These are phyloP conservation scores for Acanthoscelides obtectus DNA, from an alignment of 2,888 invertebrate species.

Conservation along the genomic window DNA sequence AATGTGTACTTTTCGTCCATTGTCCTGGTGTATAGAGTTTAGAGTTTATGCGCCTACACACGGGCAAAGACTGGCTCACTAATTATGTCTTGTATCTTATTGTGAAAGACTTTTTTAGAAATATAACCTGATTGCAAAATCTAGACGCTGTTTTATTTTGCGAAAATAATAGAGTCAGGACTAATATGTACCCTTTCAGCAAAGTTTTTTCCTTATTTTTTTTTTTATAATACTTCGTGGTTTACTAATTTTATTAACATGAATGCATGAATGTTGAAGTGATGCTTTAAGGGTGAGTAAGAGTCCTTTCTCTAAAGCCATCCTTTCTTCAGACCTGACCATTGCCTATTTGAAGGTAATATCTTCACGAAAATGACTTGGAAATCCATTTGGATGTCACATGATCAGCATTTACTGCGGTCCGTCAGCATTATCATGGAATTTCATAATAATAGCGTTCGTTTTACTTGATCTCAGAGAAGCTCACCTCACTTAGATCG, in stretches of 20 bases:
- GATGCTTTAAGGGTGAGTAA: constrained; percentile 36
- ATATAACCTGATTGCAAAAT: constrained; percentile 44
- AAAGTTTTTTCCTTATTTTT: constrained; percentile 19
- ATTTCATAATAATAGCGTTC: too few species aligned
- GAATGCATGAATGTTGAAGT: constrained; percentile 25
- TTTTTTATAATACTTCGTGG: not conserved
- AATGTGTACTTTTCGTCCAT: not conserved
- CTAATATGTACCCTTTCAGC: constrained; percentile 43
- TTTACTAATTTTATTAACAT: constrained; percentile 13
- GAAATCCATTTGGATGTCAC: too few species aligned
- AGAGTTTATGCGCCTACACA: constrained; percentile 15
- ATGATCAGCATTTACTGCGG: too few species aligned
- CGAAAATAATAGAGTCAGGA: constrained; percentile 25
- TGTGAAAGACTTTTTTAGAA: constrained; percentile 48
- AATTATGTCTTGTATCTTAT: constrained; percentile 43
- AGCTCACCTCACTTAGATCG: too few species aligned
- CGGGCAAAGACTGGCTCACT: constrained; percentile 42
- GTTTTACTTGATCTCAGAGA: too few species aligned
- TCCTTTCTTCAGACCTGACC: not conserved
- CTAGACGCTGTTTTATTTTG: constrained; percentile 25
- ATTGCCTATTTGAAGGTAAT: too few species aligned
- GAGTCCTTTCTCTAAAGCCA: constrained; percentile 16
- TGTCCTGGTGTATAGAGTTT: not conserved
- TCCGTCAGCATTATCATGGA: too few species aligned
- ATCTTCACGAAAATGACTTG: too few species aligned